A percentile compares a stretch with the other conserved stretches of the same genome.
These are phyloP conservation scores for Thecocarcelia acutangulata DNA, from an alignment of 2,888 invertebrate species.

Conservation along the genomic window DNA sequence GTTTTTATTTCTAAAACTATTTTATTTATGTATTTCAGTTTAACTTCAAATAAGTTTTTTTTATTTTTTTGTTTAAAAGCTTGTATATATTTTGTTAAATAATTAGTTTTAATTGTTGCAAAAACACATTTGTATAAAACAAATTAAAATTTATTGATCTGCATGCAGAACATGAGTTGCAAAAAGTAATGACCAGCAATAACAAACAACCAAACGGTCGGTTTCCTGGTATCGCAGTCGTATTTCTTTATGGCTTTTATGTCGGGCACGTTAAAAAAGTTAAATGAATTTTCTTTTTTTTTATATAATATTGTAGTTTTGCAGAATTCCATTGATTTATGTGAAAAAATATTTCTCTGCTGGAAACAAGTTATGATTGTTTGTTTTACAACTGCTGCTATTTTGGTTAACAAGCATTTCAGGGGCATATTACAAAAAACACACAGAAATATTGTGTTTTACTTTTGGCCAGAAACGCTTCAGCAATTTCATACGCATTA, in stretches of 20 bases:
- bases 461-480: not conserved
- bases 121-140: too few relatives aligned
- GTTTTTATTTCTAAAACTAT: not conserved
- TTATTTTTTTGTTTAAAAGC: too few relatives aligned
- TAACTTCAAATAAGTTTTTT: too few relatives aligned
- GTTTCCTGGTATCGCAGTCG: too few relatives aligned
- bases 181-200: too few relatives aligned
- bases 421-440: not conserved
- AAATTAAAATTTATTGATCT: too few relatives aligned
- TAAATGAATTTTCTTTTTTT: slow-evolving; percentile 4
- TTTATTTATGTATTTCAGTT: too few relatives aligned
- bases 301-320: not conserved
- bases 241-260: slow-evolving; percentile 17
- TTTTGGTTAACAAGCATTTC: slow-evolving; percentile 6
- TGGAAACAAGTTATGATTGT: not conserved
- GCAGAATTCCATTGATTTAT: slow-evolving; percentile 22
- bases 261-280: not conserved
- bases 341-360: not conserved
- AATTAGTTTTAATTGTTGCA: too few relatives aligned
- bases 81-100: too few relatives aligned
- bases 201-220: too few relatives aligned
- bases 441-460: not conserved
- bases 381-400: not conserved
- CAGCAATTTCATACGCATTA: not conserved
- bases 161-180: not conserved